Base-by-base conservation (phyloP, 2,888 invertebrate genomes). In the Lottia gigantea region DNA sequence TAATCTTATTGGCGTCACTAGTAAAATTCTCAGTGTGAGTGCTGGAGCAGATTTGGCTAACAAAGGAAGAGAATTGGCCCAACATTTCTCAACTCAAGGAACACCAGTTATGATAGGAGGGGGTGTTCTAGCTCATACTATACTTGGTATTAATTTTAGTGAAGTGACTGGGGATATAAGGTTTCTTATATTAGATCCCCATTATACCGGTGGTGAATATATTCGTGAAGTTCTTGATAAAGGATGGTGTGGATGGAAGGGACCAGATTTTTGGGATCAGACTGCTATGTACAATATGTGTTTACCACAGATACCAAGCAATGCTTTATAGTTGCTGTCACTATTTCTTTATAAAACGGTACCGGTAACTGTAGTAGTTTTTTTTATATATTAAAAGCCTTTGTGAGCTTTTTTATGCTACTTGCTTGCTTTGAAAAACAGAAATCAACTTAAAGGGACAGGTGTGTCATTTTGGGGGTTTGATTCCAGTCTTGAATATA, bases 81-180 rank as follows among this genome's bases (percentile, higher is more conserved):
- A 93, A 86, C 99, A 99, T 91, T 99, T 99, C 87, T 92, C 94
- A 81, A 94, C 92, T 63, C 94, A 96, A 83, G 98, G 98, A 67
- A 95, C 96, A 45, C 99, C 99, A 26, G 92, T 99, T 72, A 99
- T 99, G 99, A 98, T 99, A 82, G 99, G 97, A 85, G 99, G 99
- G 26, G 98, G 98, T 76, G 96, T 97, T 49, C 90, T 98, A 82
- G 99, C 99, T 0, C 98, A 99, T 87, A 99, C 99, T 63, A 98
- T 99, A 80, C 90, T 99, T 70, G 99, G 99, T 1, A 93, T 99
- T 0, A 95, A 95, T 86, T 95, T 93, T 86, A 94, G 96, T 88
- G 92, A 93, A 62, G 90, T 91, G 23, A 93, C 93, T 14, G 94
- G 94, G 25, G 94, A 95, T 75, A 91, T 94, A 0, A 93, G 94